phyloP scores from a whole-genome alignment of 2,888 invertebrate genomes.

The Seladonia tumulorum region DNA sequence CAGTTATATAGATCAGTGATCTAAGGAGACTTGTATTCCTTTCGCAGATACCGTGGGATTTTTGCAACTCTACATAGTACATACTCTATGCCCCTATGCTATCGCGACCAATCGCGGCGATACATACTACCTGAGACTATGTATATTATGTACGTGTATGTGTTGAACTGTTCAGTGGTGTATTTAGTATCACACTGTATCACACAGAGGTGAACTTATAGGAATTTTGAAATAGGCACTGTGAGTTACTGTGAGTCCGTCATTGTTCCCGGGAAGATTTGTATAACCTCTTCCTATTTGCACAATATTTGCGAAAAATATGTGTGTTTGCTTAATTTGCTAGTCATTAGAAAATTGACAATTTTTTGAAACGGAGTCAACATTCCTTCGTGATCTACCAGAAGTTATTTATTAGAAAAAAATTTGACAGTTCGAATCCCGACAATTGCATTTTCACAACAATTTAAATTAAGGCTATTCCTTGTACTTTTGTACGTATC shows the following conservation, averaged over 20 bases:
- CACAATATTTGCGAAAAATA: slow-evolving; percentile 45
- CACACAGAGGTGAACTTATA: neutral
- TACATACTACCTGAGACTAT: neutral
- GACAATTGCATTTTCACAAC: slow-evolving; percentile 44
- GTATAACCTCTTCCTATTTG: slow-evolving; percentile 67
- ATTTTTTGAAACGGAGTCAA: neutral
- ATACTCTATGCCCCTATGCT: too few relatives aligned
- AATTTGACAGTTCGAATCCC: slow-evolving; percentile 43
- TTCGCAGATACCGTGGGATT: too few relatives aligned
- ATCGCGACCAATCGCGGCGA: neutral
- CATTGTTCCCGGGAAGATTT: slow-evolving; percentile 68
- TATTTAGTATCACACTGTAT: neutral
- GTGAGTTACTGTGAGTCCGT: slow-evolving; percentile 40
- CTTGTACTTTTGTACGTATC: slow-evolving; percentile 35
- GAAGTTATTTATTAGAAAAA: neutral
- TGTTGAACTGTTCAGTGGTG: neutral
- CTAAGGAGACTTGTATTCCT: too few relatives aligned
- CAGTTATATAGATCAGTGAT: too few relatives aligned
- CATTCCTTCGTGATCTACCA: neutral
- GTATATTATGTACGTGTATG: neutral
- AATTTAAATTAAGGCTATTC: slow-evolving; percentile 1
- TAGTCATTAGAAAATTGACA: slow-evolving; percentile 15
- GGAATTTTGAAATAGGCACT: slow-evolving; percentile 13
- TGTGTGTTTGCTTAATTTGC: slow-evolving; percentile 27
- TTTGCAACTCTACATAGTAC: too few relatives aligned